Conservation (phyloP, 1,140 invertebrate genomes). For the Cepaea nemoralis region DNA sequence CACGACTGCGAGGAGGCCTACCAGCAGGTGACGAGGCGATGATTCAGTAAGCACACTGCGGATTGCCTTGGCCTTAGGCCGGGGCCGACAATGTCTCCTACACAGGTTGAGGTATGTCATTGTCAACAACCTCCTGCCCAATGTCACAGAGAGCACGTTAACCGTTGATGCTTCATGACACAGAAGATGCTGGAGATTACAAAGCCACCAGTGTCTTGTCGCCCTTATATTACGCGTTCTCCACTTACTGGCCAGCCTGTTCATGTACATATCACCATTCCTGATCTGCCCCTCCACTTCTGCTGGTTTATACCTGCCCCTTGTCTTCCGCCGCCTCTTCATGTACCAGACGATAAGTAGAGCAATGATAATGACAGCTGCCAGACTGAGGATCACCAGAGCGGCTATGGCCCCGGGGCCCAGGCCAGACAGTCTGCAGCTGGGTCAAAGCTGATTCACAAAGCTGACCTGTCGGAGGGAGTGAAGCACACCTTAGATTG, state of each 20-base stretch:
- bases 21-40: too few species aligned
- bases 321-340: constrained; percentile 41
- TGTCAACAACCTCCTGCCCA: too few species aligned
- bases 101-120: too few species aligned
- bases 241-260: constrained; percentile 49
- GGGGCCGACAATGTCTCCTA: too few species aligned
- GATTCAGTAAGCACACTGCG: too few species aligned
- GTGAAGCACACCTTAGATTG: too few species aligned
- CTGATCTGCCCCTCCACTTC: constrained; percentile 43
- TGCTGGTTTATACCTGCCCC: constrained; percentile 52
- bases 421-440: background rate
- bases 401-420: constrained; percentile 32
- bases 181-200: too few species aligned
- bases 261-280: constrained; percentile 44
- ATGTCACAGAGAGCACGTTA: background rate
- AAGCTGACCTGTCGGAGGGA: constrained; percentile 14
- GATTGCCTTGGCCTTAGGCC: too few species aligned
- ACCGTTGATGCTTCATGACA: too few species aligned
- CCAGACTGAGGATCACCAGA: constrained; percentile 45
- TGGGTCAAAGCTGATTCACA: constrained; percentile 23
- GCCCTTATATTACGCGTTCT: constrained; percentile 48
- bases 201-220: too few species aligned
- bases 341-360: constrained; percentile 42
- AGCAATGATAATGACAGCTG: constrained; percentile 37
- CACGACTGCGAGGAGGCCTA: too few species aligned